Evolutionary conservation across 2,113 vertebrate species (phyloP).

Genomic region (Phyllostomus hastatus): DNA sequence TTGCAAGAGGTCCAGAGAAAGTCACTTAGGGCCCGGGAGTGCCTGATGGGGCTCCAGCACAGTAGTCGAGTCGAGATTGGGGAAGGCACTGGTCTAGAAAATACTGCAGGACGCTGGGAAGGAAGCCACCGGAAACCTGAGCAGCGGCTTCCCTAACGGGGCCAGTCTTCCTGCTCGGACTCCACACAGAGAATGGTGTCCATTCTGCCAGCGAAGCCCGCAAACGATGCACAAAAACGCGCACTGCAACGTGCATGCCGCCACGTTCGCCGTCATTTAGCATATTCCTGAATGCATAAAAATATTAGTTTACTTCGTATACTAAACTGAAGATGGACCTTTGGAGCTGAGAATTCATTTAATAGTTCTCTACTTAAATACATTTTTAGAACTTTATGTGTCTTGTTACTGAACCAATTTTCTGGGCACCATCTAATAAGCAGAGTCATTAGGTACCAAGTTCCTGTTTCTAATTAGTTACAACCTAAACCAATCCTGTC

Average conservation of each 20-base stretch:
- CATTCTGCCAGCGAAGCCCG: no score
- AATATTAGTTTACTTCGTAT: background rate
- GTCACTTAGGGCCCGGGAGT: background rate
- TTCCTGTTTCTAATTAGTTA: background rate
- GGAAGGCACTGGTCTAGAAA: background rate
- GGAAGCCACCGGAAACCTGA: background rate
- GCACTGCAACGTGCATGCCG: fast-evolving
- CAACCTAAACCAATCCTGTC: background rate
- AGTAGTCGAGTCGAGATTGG: background rate
- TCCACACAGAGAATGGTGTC: no score
- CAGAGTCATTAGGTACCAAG: background rate
- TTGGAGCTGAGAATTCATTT: background rate
- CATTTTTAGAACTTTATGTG: background rate
- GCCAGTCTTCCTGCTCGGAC: no score
- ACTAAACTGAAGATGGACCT: background rate
- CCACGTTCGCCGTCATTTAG: background rate
- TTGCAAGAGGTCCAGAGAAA: background rate
- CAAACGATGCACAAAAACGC: no score
- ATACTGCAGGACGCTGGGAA: background rate
- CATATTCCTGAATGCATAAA: background rate
- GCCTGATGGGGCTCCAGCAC: background rate
- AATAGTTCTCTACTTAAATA: background rate
- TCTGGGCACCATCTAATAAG: background rate
- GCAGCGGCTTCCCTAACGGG: background rate
- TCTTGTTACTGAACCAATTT: background rate